Base-by-base conservation (phyloP, 2,888 invertebrate genomes). In the Metellina segmentata region DNA sequence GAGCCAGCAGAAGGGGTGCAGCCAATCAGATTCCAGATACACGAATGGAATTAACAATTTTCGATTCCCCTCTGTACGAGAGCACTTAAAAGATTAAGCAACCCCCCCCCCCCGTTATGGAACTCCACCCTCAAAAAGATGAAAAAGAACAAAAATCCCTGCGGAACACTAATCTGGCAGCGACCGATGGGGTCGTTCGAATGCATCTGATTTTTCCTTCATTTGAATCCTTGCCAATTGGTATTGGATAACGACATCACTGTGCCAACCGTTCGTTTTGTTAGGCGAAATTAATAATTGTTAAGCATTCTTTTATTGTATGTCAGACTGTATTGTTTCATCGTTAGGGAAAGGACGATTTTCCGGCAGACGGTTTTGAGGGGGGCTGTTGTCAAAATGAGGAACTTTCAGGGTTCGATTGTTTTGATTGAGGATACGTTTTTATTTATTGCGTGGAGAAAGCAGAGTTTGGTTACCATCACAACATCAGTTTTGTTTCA, bases 11-110 rank as follows among this genome's bases (percentile, higher is more conserved):
- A 34, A 34, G 34, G 4, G 34, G 34, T 34, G 4, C 34, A 34
- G 34, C 34, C 34, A 34, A 34, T 34, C 61, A 61, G 7, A 61
- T 16, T 6, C 61, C 77, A 78, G 51, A 78, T 34, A 81, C 61
- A 48, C 34, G 85, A 34, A n/a, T 7, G 2, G 75, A 85, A 85
- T 85, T 61, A 75, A 85, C 74, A 72, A 74, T 53, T 16, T 83
- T 82, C 16, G 61, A 61, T n/a, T 9, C 49, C 61, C 16, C 16
- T 69, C 34, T 85, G 75, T 53, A 53, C 74, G n/a, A 75, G 49
- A 75, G 74, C 85, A 85, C 85, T 85, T 85, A 85, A 85, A 53
- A 75, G 85, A 85, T 85, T 85, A 85, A 61, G 85, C 61, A 61
- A 48, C 48, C 5, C n/a, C 61, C 48, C 5, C n/a, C n/a, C 16